These are phyloP conservation scores for Graptemys geographica DNA, from an alignment of 2,797 vertebrate genomes.

Conservation along the genomic window DNA sequence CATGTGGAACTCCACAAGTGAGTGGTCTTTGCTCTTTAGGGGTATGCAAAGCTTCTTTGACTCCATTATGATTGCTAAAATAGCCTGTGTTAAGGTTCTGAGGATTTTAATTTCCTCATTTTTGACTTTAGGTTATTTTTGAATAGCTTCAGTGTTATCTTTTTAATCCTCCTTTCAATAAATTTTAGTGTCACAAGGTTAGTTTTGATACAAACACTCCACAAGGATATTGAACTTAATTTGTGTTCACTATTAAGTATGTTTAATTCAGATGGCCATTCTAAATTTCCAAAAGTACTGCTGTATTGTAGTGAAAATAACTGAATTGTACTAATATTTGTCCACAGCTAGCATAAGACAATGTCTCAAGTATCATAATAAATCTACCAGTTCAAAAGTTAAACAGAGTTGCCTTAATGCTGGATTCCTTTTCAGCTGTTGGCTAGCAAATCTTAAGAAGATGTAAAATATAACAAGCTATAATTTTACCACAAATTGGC, in stretches of 20 bases:
- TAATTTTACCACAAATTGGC: not conserved
- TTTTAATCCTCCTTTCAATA: not conserved
- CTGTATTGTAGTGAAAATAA: not conserved
- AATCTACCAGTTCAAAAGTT: not conserved
- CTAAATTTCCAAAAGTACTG: not conserved
- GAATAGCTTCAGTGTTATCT: not conserved
- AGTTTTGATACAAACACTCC: not conserved
- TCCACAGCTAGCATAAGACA: not conserved
- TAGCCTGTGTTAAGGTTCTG: fast-evolving
- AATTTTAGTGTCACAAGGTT: fast-evolving
- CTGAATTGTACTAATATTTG: not conserved
- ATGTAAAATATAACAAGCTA: not conserved
- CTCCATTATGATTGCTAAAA: not conserved
- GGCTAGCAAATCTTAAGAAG: not conserved
- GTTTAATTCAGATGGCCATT: not conserved
- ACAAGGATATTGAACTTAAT: not conserved
- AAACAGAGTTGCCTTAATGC: not conserved
- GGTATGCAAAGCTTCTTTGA: fast-evolving
- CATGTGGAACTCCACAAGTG: no score
- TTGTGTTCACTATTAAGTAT: not conserved
- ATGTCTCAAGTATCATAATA: not conserved
- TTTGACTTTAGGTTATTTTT: fast-evolving
- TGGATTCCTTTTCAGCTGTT: not conserved
- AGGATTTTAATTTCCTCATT: fast-evolving
- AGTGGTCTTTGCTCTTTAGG: fast-evolving